Conservation (phyloP, 2,888 invertebrate species). For the Leptinotarsa juncta region DNA sequence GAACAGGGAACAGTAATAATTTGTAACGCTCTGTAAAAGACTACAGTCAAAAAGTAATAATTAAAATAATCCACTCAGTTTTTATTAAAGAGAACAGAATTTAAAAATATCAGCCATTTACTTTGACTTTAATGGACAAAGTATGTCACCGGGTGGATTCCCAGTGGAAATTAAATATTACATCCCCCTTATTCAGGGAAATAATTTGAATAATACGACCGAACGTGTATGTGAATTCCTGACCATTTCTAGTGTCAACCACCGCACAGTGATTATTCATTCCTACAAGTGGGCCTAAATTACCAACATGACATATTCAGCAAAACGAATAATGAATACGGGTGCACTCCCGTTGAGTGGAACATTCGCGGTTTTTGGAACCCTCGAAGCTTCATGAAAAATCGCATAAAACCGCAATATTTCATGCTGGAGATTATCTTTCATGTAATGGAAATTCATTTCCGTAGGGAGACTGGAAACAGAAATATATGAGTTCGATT, state of each 20-base stretch:
- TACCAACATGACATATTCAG: constrained; percentile 19
- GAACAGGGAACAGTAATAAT: too few species aligned
- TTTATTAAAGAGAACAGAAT: not conserved
- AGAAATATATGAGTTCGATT: not conserved
- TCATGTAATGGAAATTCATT: constrained; percentile 19
- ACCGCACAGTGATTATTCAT: constrained; percentile 25
- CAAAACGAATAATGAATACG: constrained; percentile 18
- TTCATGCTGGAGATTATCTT: constrained; percentile 16
- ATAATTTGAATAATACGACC: constrained; percentile 8
- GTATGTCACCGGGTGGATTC: not conserved
- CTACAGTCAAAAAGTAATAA: too few species aligned
- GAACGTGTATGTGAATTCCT: not conserved
- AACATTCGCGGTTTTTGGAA: constrained; percentile 9
- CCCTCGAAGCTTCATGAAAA: constrained; percentile 7
- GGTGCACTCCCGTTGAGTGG: constrained; percentile 18
- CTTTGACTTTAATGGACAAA: not conserved
- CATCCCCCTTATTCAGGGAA: not conserved
- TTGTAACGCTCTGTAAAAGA: too few species aligned
- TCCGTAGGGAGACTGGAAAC: not conserved
- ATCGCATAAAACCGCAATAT: constrained; percentile 19
- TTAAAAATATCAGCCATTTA: not conserved
- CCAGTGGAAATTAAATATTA: not conserved
- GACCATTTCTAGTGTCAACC: constrained; percentile 21
- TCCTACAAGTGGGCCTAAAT: constrained; percentile 22
- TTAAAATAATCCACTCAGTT: too few species aligned